Evolutionary conservation across 2,888 invertebrate species (phyloP).

Genomic region (Cephus nigrinus): DNA sequence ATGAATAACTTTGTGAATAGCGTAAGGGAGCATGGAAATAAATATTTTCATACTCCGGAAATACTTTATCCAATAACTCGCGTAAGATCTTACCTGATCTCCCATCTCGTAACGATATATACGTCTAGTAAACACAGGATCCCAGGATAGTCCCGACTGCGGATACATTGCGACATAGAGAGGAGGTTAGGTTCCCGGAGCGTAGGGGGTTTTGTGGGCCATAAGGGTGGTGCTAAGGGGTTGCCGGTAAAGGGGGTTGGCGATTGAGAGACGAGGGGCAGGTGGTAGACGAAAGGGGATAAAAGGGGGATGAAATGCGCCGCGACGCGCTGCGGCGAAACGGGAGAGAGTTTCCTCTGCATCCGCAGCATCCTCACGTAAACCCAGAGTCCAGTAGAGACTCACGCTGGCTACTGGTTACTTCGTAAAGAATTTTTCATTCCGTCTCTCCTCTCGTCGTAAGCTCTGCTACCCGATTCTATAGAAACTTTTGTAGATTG

Average conservation of each 20-base stretch:
- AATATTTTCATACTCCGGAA: background rate
- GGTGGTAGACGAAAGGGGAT: constrained; percentile 26
- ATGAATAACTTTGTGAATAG: background rate
- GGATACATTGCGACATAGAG: constrained; percentile 63
- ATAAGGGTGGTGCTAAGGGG: constrained; percentile 28
- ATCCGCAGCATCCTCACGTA: constrained; percentile 57
- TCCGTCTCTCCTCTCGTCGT: constrained; percentile 17
- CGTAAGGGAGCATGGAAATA: background rate
- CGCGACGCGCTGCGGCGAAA: constrained; percentile 57
- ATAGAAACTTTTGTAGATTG: background rate
- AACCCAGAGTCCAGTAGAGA: constrained; percentile 48
- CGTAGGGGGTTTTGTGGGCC: constrained; percentile 36
- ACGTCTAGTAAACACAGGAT: background rate
- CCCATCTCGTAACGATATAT: background rate
- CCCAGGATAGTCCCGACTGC: constrained; percentile 49
- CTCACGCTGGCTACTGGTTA: constrained; percentile 47
- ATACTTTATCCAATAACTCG: background rate
- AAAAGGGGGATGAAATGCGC: constrained; percentile 51
- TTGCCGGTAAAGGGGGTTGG: constrained; percentile 22
- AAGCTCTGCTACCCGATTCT: constrained; percentile 14
- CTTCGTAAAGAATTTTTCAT: constrained; percentile 24
- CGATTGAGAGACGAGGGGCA: constrained; percentile 17
- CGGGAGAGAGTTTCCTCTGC: constrained; percentile 44
- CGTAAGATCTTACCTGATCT: background rate
- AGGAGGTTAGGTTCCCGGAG: constrained; percentile 33